Evolutionary conservation across 2,888 invertebrate species (phyloP), one percentile per base, ranked within the genome.

Genomic region (Parthenolecanium corni): DNA sequence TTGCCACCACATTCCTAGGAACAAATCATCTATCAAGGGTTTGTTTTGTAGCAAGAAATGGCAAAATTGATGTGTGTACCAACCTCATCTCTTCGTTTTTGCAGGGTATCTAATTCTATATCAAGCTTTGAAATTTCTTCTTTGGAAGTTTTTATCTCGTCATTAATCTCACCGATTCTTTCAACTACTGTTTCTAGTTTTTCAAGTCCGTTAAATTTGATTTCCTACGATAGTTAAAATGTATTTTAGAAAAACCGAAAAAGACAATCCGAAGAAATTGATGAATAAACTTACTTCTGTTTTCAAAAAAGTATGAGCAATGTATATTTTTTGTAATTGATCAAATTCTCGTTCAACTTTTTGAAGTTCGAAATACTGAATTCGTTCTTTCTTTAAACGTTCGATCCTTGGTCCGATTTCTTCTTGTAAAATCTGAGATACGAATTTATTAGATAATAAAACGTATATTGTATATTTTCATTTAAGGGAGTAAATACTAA

Each of bases 381-480:
- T 76, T 44, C 91, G 78, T 72, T 97, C 95, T 66, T 87, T 83
- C 67, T 89, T 85, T 58, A 96, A 75, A 72, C 88, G 90, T 62
- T 85, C 81, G 56, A 97, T 75, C 69, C 85, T 89, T 0, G 97
- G 97, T n/a, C 84, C 82, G 61, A 98, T 86, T 71, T 94, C 93
- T 73, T 96, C 93, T 57, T 74, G 77, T 21, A 87, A 77, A 53
- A 87, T 78, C 83, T 84, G 68, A 23, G 21, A 49, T 21, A 20
- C 11, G 14, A 16, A 67, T 64, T 53, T 56, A 64, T 64, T 44
- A n/a, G 18, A 57, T 51, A 24, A 24, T 42, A 42, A 21, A 25
- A 2, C 21, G 25, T 36, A 2, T 38, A n/a, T 9, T 16, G 12
- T n/a, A n/a, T n/a, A n/a, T n/a, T n/a, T n/a, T n/a, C n/a, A n/a